Evolutionary conservation across 1,140 invertebrate species (phyloP), one percentile per base, ranked within the genome.

Genomic region (Macrobrachium nipponense): DNA sequence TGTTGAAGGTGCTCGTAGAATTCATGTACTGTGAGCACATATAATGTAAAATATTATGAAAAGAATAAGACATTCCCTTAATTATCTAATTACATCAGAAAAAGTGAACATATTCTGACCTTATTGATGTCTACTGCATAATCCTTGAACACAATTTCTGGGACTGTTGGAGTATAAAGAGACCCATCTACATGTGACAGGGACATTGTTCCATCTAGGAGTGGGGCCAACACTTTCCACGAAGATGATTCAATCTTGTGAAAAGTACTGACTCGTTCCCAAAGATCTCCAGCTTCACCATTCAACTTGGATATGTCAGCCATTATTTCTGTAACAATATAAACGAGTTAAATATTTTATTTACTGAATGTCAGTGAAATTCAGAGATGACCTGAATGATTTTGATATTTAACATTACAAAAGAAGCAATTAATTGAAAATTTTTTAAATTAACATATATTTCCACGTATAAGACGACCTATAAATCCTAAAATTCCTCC

Each of bases 111-210:
- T 43, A 62, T 6, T 18, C 51, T 17, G 73, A 86, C 83, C 77
- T 86, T 86, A 43, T 86, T 86, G 72, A 86, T 75, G 11, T 76
- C 62, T 43, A 17, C 70, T 20, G 77, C 77, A 73, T 86, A 78
- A 27, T 60, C 68, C 64, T 86, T 80, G 68, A 80, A 86, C 14
- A 86, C 68, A 20, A 80, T 86, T 17, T 86, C 83, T 27, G 83
- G 83, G 12, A 86, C 66, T 27, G 70, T 62, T 43, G 78, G 77
- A 0, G 83, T 73, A 36, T 80, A 80, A 58, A 73, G 36, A 43
- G 83, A 79, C 20, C 83, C 83, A 80, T 86, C 61, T 59, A 86
- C 27, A 59, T 86, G 77, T 27, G 83, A 80, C 66, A 80, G 44
- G 36, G 59, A 80, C 18, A 66, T 80, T 51, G 83, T 73, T 23